Evolutionary conservation across 2,797 vertebrate species (phyloP), one percentile per base, ranked within the genome.

Genomic region (Acipenser oxyrinchus): DNA sequence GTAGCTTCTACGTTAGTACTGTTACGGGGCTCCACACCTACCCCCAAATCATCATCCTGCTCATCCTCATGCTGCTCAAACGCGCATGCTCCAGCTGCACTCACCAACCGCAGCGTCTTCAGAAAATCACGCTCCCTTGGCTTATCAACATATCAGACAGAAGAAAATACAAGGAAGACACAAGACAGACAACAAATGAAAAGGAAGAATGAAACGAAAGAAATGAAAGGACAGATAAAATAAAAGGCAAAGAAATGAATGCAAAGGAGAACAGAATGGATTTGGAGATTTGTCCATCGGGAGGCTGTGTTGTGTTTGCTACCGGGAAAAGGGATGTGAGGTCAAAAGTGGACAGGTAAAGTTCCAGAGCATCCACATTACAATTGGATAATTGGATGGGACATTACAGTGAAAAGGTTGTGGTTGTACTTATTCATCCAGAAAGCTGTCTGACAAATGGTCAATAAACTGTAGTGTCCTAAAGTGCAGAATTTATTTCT

Each of bases 71-170:
- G 96, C 97, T 91, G 93, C 91, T 94, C 94, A 96, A 89, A 93
- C 78, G 87, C 83, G 78, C 97, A 99, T 99, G 97, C 97, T 81
- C 94, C 93, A 89, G 93, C 88, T 86, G 92, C 92, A 99, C 97
- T 99, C 97, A 99, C 97, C 97, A 99, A 99, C 92, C 97, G 97
- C 89, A 98, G 98, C 74, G 95, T 99, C 96, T 98, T 99, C 96
- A 99, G 96, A 91, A 97, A 93, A 95, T 99, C 96, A 88, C 97
- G 95, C 87, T 99, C 97, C 92, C 97, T 96, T 83, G 94, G 95
- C 96, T 99, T 95, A 93, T 88, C 87, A 88, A 86, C 78, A 88
- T 78, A 92, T 90, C 86, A 85, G 86, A 86, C 82, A 83, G 84
- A 83, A 90, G 80, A 89, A 71, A 87, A 86, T 80, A 90, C 87